phyloP scores from a whole-genome alignment of 2,113 vertebrate species.

The Entomyzon cyanotis region DNA sequence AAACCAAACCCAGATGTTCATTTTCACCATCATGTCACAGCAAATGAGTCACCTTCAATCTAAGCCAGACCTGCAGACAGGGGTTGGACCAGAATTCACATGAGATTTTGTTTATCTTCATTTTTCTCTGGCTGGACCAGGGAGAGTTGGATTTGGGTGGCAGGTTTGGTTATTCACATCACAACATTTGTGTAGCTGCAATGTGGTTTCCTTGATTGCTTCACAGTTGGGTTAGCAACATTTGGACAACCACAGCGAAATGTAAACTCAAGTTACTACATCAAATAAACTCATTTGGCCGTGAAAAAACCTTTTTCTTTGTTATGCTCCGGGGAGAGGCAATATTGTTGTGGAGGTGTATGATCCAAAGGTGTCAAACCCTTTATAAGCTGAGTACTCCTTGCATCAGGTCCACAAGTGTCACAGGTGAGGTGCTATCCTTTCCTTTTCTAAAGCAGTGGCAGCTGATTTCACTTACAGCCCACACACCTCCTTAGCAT shows the following conservation, averaged over 20 bases:
- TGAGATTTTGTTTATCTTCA: background rate
- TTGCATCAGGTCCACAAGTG: background rate
- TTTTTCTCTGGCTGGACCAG: background rate
- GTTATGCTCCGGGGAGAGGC: background rate
- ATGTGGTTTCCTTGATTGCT: background rate
- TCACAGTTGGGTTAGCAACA: background rate
- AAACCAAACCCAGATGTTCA: background rate
- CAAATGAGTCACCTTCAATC: background rate
- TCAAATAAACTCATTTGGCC: background rate
- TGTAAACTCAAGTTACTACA: background rate
- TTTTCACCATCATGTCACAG: background rate
- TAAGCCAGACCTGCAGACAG: background rate
- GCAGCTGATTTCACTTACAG: background rate
- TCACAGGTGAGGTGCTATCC: accelerated
- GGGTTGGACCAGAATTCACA: background rate
- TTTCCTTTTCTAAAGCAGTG: background rate
- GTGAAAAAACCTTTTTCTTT: background rate
- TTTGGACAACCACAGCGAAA: background rate
- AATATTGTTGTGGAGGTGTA: background rate
- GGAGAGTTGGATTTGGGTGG: background rate
- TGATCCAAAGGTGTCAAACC: background rate
- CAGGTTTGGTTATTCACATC: background rate
- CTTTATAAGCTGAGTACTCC: too few species aligned
- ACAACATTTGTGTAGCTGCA: background rate
- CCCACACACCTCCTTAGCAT: too few species aligned